Evolutionary conservation across 2,797 vertebrate genomes (phyloP).

Genomic region (Hephaestus fuliginosus): DNA sequence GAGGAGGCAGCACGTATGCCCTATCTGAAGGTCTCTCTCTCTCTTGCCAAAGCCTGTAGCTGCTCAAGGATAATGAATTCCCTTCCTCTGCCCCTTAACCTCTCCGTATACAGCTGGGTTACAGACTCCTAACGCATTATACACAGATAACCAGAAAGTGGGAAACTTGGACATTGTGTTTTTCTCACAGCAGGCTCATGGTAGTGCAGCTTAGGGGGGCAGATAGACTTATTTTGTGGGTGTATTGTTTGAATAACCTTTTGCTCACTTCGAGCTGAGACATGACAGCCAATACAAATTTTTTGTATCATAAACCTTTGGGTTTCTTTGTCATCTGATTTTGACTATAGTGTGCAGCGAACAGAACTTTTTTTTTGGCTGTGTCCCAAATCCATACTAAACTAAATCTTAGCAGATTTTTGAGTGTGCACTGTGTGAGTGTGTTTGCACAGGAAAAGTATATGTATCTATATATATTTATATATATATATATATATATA

Average conservation of each 20-base stretch:
- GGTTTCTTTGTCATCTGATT: background rate
- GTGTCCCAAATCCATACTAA: background rate
- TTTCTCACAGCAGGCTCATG: slow-evolving; percentile 37
- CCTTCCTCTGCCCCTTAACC: slow-evolving; percentile 67
- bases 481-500: too few species aligned
- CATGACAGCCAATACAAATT: slow-evolving; percentile 2
- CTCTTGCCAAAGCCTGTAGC: slow-evolving; percentile 55
- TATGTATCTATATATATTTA: too few species aligned
- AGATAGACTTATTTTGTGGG: slow-evolving; percentile 49
- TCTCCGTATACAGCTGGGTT: slow-evolving; percentile 55
- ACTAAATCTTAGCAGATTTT: background rate
- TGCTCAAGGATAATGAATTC: slow-evolving; percentile 81
- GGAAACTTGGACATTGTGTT: slow-evolving; percentile 56
- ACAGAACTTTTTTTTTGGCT: background rate
- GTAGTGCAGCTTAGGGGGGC: slow-evolving; percentile 23
- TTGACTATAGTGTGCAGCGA: background rate
- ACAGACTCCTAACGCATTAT: slow-evolving; percentile 56
- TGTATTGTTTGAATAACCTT: slow-evolving; percentile 60
- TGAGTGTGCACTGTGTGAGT: background rate
- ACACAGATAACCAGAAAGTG: slow-evolving; percentile 66
- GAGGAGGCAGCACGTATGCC: slow-evolving; percentile 60
- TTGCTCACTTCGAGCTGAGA: slow-evolving; percentile 35
- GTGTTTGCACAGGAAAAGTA: background rate
- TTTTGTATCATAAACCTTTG: slow-evolving; percentile 6
- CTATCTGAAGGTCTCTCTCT: slow-evolving; percentile 74